Evolutionary conservation across 2,797 vertebrate genomes (phyloP), one percentile per base, ranked within the genome.

Genomic region (Graptemys geographica): DNA sequence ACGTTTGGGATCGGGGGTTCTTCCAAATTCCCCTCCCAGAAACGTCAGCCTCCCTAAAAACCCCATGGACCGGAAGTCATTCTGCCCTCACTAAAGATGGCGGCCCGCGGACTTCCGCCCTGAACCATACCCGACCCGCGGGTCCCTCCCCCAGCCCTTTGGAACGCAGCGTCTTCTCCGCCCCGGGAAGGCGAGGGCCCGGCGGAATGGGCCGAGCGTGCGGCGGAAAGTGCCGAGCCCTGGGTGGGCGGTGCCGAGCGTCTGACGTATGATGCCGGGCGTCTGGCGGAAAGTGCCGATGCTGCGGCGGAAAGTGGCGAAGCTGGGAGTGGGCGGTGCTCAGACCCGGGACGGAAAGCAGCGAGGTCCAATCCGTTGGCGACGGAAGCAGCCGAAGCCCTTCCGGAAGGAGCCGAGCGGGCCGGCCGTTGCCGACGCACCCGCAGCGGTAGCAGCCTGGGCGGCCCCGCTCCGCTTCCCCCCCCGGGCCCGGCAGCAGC

Each of bases 341-440:
- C 15, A 55, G 21, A 51, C 27, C 86, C 78, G 79, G 89, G 69
- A 53, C 79, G 79, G 79, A 41, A 56, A 44, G 23, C 52, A 10
- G 37, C 28, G 56, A 59, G 57, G 56, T 19, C 81, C 28, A 57
- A 62, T 84, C 82, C 79, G 41, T 37, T 52, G 72, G 85, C 52
- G 84, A 37, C 93, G 95, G 95, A 96, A 86, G 91, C 6, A 37
- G 5, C 93, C 96, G 96, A 95, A 95, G 92, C 95, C 84, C 85
- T 94, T 92, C 92, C 92, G 87, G 83, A 94, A 23, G 44, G 87
- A 90, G 57, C 86, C 81, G 41, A n/a, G 81, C 59, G 81, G 53
- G 8, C 27, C 33, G 28, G 65, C 55, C 23, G 79, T 51, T 47
- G 72, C 69, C 79, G 44, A 79, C 65, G 41, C 87, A 49, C 33